These are phyloP conservation scores for Ophraella communa DNA, from an alignment of 2,888 invertebrate genomes.

Conservation along the genomic window DNA sequence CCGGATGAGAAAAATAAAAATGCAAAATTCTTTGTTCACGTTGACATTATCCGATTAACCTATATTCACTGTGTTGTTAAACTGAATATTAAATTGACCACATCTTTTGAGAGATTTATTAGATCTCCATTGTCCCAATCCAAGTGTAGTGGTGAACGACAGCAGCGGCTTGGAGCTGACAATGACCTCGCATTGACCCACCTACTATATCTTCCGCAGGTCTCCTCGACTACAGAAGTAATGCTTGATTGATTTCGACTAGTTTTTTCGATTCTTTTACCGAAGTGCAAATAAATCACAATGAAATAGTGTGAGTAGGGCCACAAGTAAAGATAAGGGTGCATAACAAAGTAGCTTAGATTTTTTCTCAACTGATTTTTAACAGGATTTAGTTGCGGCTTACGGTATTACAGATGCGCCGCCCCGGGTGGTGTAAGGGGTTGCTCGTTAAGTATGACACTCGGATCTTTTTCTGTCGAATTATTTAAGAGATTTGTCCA, in stretches of 20 bases:
- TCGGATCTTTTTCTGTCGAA: conserved; percentile 18
- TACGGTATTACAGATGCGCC: conserved; percentile 25
- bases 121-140: background rate
- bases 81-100: background rate
- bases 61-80: background rate
- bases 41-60: background rate
- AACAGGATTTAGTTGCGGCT: conserved; percentile 38
- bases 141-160: conserved; percentile 25
- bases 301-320: conserved; percentile 58
- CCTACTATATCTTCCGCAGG: conserved; percentile 60
- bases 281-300: conserved; percentile 62
- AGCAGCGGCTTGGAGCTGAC: conserved; percentile 44
- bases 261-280: conserved; percentile 62
- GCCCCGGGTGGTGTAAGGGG: conserved; percentile 11
- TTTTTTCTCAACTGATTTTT: conserved; percentile 57
- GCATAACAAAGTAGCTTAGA: conserved; percentile 60
- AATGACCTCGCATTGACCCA: conserved; percentile 56
- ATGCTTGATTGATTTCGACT: conserved; percentile 62
- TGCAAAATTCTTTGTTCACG: background rate
- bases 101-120: background rate
- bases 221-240: conserved; percentile 56
- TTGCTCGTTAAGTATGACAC: conserved; percentile 4
- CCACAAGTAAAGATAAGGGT: conserved; percentile 52
- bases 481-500: conserved; percentile 11
- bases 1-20: background rate